Conservation (phyloP, 2,113 vertebrate genomes). For the Ageneiosus marmoratus region DNA sequence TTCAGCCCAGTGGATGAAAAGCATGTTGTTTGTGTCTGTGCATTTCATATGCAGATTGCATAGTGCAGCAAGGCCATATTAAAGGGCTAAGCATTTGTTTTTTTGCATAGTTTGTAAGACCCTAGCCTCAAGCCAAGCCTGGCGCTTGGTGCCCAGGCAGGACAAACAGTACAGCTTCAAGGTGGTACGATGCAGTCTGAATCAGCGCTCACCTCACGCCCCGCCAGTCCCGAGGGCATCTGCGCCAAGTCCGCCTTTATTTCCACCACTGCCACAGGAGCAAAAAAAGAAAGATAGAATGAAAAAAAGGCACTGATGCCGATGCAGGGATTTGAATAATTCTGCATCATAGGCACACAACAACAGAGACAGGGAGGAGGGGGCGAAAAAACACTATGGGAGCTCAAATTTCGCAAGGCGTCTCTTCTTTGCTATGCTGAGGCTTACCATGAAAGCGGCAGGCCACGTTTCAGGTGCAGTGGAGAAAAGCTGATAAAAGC, state of each 20-base stretch:
- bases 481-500: constrained; percentile 57
- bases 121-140: constrained; percentile 51
- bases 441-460: constrained; percentile 55
- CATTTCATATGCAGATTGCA: constrained; percentile 62
- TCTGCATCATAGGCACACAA: constrained; percentile 68
- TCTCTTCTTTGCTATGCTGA: constrained; percentile 51
- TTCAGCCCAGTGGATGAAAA: constrained; percentile 50
- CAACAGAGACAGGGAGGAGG: constrained; percentile 54
- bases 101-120: constrained; percentile 46
- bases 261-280: constrained; percentile 55
- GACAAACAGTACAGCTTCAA: constrained; percentile 58
- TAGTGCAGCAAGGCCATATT: constrained; percentile 37
- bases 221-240: constrained; percentile 55
- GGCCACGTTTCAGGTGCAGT: constrained; percentile 58
- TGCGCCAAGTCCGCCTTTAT: constrained; percentile 62
- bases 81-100: constrained; percentile 48
- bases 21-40: constrained; percentile 55
- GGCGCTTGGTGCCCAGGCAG: constrained; percentile 43
- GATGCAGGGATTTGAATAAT: constrained; percentile 71
- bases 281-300: constrained; percentile 34
- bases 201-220: constrained; percentile 53
- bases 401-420: constrained; percentile 56
- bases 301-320: constrained; percentile 34
- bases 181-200: constrained; percentile 60
- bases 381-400: constrained; percentile 40